These are phyloP conservation scores for Scyliorhinus canicula DNA, from an alignment of 2,797 vertebrate genomes.

Conservation along the genomic window DNA sequence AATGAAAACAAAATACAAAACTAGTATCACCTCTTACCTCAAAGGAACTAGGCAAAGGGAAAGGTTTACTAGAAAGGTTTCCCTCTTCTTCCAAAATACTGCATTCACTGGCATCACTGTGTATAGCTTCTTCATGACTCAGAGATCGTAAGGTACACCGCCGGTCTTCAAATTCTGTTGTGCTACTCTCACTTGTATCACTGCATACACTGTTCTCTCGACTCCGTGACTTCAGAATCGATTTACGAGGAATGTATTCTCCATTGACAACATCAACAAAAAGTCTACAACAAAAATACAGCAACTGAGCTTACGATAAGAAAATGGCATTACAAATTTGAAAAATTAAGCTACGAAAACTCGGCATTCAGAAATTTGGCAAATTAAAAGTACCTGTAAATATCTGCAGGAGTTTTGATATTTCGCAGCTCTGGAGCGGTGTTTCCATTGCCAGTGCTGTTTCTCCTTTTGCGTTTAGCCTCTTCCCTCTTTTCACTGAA, in stretches of 20 bases:
- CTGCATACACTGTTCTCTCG: conserved; percentile 93
- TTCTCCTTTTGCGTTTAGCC: conserved; percentile 85
- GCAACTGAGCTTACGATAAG: conserved; percentile 43
- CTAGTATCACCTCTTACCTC: conserved; percentile 60
- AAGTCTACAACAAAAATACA: conserved; percentile 61
- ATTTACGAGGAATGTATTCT: conserved; percentile 86
- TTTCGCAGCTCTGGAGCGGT: conserved; percentile 67
- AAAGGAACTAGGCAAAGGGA: conserved; percentile 55
- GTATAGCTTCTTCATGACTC: conserved; percentile 73
- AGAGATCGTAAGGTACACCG: conserved; percentile 61
- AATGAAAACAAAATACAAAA: background rate
- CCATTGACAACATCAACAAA: conserved; percentile 93
- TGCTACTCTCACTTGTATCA: conserved; percentile 87
- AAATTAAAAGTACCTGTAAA: conserved; percentile 71
- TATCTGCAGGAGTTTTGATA: conserved; percentile 80
- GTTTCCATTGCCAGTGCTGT: conserved; percentile 70
- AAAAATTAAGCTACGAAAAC: conserved; percentile 26
- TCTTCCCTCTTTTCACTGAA: conserved; percentile 93
- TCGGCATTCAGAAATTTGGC: background rate
- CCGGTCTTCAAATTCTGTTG: conserved; percentile 79
- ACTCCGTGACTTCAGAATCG: conserved; percentile 92
- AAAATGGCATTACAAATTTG: conserved; percentile 49
- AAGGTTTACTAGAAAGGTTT: conserved; percentile 52
- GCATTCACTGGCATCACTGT: conserved; percentile 74
- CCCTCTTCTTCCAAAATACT: conserved; percentile 72